phyloP scores from a whole-genome alignment of 2,113 vertebrate species.

The Anolis sagrei region DNA sequence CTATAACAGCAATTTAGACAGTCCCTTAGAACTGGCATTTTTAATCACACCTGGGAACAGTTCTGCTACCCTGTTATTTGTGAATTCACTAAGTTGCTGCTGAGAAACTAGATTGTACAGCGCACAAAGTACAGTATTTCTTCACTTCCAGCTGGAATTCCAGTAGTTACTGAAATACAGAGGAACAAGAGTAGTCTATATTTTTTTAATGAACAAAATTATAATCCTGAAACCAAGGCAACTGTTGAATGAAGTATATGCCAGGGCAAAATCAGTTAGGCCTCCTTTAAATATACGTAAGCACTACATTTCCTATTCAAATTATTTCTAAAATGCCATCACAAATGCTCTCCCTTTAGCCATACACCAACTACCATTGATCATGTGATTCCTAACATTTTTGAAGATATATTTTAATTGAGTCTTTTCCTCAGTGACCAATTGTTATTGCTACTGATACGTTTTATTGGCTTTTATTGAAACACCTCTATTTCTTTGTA shows the following conservation, averaged over 20 bases:
- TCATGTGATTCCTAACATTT: no score
- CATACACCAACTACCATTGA: no score
- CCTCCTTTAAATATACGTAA: background rate
- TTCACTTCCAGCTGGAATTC: slow-evolving; percentile 2
- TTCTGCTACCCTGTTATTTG: slow-evolving; percentile 18
- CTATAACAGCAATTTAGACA: slow-evolving; percentile 7
- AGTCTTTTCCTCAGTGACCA: no score
- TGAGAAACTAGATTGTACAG: background rate
- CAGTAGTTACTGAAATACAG: background rate
- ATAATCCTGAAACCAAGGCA: background rate
- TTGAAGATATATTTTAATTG: no score
- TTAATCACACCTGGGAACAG: slow-evolving; percentile 13
- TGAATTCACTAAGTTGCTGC: background rate
- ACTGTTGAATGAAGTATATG: background rate
- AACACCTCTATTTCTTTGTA: no score
- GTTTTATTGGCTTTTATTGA: no score
- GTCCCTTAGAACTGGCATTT: background rate
- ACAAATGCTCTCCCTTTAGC: no score
- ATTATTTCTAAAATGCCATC: background rate
- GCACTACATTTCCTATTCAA: background rate
- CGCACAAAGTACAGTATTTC: background rate
- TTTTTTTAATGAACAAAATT: background rate
- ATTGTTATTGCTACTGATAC: no score
- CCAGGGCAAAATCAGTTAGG: background rate
- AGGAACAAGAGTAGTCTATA: background rate